Conservation (phyloP, 1,140 invertebrate genomes). For the Lepidotrigona ventralis region DNA sequence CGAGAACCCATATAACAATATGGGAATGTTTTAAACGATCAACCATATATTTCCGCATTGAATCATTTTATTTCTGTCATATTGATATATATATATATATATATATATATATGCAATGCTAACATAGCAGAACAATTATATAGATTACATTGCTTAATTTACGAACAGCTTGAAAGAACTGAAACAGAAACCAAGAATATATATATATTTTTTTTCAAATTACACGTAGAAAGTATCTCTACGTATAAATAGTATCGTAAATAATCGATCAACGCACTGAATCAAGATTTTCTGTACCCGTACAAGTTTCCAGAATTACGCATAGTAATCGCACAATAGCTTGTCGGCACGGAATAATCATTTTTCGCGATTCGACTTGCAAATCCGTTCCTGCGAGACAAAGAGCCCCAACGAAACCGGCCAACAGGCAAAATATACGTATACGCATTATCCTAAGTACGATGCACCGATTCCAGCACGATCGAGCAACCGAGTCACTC, state of each 20-base stretch:
- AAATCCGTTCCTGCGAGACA: conserved; percentile 17
- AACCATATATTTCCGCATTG: not conserved
- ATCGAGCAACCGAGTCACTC: conserved; percentile 27
- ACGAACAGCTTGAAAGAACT: not conserved
- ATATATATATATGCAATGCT: not conserved
- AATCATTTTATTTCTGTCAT: not conserved
- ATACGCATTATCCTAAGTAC: conserved; percentile 6
- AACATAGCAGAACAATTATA: not conserved
- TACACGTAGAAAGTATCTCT: not conserved
- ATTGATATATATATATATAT: not conserved
- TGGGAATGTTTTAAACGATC: not conserved
- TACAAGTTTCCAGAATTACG: not conserved
- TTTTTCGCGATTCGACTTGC: conserved; percentile 17
- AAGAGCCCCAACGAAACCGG: conserved; percentile 24
- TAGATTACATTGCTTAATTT: not conserved
- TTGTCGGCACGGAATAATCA: not conserved
- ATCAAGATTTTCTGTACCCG: not conserved
- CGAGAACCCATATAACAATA: conserved; percentile 11
- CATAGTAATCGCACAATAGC: too few species aligned
- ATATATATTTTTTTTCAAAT: too few species aligned
- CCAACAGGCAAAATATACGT: conserved; percentile 1
- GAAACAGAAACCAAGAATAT: not conserved
- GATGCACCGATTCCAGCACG: conserved; percentile 41
- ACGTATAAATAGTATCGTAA: not conserved
- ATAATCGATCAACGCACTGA: not conserved